Evolutionary conservation across 2,797 vertebrate genomes (phyloP), one percentile per base, ranked within the genome.

Genomic region (Oryzias dopingdopingensis): DNA sequence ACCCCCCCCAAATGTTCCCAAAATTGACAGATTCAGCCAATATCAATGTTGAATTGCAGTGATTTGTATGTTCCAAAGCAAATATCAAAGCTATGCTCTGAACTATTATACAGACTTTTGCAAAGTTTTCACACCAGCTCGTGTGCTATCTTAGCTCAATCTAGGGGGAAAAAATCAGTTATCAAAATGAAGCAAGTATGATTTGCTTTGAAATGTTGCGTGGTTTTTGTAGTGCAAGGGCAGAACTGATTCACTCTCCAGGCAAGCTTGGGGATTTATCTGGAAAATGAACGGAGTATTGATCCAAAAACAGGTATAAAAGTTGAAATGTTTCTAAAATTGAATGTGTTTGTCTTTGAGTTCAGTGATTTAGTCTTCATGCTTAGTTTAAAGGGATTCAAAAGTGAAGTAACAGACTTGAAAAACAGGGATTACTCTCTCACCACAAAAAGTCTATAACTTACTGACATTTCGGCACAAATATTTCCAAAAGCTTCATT

Each of bases 21-120:
- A 49, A 52, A 62, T 81, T 81, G 78, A 58, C 58, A 64, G 1
- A 67, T 59, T 7, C 12, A 72, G 60, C 53, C 65, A 67, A 24
- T 61, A 58, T 71, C 42, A 77, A 2, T 77, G 74, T 67, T 80
- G 71, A 72, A 58, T 72, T 59, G 59, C 24, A 52, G 37, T 44
- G 47, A 76, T 65, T 62, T 67, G 26, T 7, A 37, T 18, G 45
- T 67, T 76, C 73, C 69, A 74, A 77, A 54, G 59, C 67, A 71
- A 84, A 75, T 43, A 80, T 15, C 59, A 29, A 24, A 42, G 44
- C 6, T 66, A 44, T 63, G 15, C 49, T 50, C 62, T 20, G 20
- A 64, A 52, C 42, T 32, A 4, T 65, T 51, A 48, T 26, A 52
- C 40, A 40, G 56, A 61, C 52, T 56, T 66, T 63, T 24, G 43